Percentiles rank a stretch among this genome's conserved stretches.
phyloP scores from a whole-genome alignment of 2,888 invertebrate species.

The Xestia xanthographa region DNA sequence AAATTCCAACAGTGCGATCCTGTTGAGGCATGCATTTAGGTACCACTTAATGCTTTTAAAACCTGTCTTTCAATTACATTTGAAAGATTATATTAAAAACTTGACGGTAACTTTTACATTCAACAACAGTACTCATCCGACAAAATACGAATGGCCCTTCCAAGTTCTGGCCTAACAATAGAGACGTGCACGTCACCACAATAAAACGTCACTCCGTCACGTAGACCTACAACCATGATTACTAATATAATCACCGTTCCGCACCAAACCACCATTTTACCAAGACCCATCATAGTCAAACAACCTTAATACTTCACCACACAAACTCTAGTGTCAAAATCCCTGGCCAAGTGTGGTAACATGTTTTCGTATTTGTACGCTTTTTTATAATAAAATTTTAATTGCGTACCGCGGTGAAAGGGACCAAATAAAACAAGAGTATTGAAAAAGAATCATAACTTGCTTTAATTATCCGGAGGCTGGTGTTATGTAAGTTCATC shows the following conservation, averaged over 20 bases:
- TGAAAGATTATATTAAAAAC: neutral
- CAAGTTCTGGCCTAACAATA: conserved; percentile 62
- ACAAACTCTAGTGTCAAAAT: conserved; percentile 40
- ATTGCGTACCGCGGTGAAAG: conserved; percentile 78
- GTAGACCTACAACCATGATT: conserved; percentile 71
- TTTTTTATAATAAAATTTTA: conserved; percentile 76
- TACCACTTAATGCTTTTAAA: neutral
- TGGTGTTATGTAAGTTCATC: conserved; percentile 59
- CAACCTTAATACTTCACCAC: conserved; percentile 5
- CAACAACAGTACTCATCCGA: neutral
- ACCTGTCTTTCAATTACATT: neutral
- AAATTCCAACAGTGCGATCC: neutral
- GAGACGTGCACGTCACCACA: conserved; percentile 69
- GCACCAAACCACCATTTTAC: conserved; percentile 72
- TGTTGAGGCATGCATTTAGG: neutral
- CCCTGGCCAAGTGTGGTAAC: conserved; percentile 32
- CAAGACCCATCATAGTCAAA: conserved; percentile 59
- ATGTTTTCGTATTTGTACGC: conserved; percentile 66
- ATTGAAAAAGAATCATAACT: conserved; percentile 66
- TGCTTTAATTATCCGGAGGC: conserved; percentile 68
- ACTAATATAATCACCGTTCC: conserved; percentile 78
- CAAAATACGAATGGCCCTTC: conserved; percentile 10
- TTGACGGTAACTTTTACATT: neutral
- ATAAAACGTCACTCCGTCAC: conserved; percentile 68
- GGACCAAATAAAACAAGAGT: conserved; percentile 73